Conservation (phyloP, 23 tunicate species). For the Halocynthia roretzi region DNA sequence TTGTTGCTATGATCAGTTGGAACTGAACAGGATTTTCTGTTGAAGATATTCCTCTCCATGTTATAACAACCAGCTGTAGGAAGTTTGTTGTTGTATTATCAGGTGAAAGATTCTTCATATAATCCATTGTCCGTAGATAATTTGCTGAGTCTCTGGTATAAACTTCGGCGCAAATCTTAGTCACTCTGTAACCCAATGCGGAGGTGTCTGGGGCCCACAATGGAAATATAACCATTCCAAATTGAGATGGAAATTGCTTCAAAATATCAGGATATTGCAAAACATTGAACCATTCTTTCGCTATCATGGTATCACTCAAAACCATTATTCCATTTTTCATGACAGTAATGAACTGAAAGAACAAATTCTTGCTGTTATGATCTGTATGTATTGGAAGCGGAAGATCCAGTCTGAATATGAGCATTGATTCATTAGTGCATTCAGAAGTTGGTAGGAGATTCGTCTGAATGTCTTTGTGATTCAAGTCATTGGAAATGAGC, state of each 20-base stretch:
- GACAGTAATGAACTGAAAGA: constrained; percentile 32
- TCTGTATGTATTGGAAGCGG: no score
- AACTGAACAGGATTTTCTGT: constrained; percentile 21
- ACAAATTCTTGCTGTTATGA: neutral
- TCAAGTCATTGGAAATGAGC: no score
- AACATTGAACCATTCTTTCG: constrained; percentile 11
- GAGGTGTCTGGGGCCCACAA: constrained; percentile 45
- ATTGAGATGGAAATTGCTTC: constrained; percentile 29
- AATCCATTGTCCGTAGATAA: neutral
- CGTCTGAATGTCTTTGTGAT: no score
- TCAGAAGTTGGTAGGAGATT: no score
- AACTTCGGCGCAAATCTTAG: constrained; percentile 31
- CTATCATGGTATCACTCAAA: constrained; percentile 11
- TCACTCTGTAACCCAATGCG: neutral
- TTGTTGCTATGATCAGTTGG: constrained; percentile 45
- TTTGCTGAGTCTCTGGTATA: neutral
- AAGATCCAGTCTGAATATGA: no score
- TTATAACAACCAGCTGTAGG: constrained; percentile 22
- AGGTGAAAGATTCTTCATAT: neutral
- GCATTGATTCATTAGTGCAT: no score
- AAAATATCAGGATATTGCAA: constrained; percentile 47
- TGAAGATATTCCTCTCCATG: constrained; percentile 36
- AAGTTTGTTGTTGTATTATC: neutral
- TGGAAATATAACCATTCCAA: constrained; percentile 39
- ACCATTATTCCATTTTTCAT: constrained; percentile 56